phyloP scores from a whole-genome alignment of 92 coral and sea anemone genomes.

The Anthopleura xanthogrammica region DNA sequence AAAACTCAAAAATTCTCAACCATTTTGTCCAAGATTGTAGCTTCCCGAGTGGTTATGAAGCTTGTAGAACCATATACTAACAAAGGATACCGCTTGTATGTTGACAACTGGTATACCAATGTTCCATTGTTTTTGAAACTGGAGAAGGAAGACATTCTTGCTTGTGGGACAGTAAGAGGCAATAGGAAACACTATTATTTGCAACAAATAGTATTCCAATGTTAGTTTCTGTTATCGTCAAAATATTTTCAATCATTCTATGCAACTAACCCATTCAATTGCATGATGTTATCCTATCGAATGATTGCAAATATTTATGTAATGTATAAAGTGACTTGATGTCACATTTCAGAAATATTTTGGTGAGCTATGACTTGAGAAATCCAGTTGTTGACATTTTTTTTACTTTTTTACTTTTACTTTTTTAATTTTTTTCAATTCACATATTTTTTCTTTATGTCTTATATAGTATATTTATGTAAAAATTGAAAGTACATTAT shows the following conservation, averaged over 20 bases:
- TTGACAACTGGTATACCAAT: conserved; percentile 56
- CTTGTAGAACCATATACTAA: conserved; percentile 31
- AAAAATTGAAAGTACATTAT: not conserved
- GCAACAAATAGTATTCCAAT: not conserved
- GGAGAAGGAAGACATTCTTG: conserved; percentile 43
- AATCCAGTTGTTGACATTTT: not conserved
- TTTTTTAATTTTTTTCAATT: no score
- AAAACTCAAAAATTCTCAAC: no score
- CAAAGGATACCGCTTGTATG: conserved; percentile 42
- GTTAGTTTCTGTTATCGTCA: not conserved
- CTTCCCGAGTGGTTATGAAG: conserved; percentile 22
- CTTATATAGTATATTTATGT: not conserved
- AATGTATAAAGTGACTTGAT: not conserved
- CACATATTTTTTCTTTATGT: not conserved
- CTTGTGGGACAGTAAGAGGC: conserved; percentile 50
- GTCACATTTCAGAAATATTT: not conserved
- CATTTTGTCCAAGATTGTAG: no score
- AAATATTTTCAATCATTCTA: not conserved
- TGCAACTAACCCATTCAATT: not conserved
- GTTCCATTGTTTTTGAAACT: conserved; percentile 41
- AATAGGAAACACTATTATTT: conserved; percentile 11
- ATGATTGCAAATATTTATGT: not conserved
- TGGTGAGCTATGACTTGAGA: not conserved
- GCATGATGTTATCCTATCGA: not conserved
- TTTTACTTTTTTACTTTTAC: no score